These are phyloP conservation scores for Siniperca chuatsi DNA, from an alignment of 2,113 vertebrate species.

Conservation along the genomic window DNA sequence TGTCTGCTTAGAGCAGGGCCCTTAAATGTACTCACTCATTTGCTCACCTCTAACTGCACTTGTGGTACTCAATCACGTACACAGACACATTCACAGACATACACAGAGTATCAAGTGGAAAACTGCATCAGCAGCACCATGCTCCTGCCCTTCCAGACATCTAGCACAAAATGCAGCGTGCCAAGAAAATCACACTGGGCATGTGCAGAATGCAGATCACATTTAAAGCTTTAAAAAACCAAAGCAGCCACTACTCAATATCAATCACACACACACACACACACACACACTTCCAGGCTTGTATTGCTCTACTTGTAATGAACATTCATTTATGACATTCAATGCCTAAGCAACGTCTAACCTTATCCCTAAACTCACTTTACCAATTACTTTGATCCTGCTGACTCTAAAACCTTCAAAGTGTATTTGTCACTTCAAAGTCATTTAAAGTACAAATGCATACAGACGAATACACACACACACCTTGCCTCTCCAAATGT, in stretches of 20 bases:
- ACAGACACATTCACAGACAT: slow-evolving; percentile 10
- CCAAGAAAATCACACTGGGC: slow-evolving; percentile 64
- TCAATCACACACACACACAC: slow-evolving; percentile 36
- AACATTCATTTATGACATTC: slow-evolving; percentile 33
- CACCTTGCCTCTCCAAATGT: background rate
- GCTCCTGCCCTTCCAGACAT: slow-evolving; percentile 58
- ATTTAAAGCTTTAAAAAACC: slow-evolving; percentile 56
- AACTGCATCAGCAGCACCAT: slow-evolving; percentile 46
- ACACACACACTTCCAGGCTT: slow-evolving; percentile 35
- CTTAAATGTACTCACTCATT: slow-evolving; percentile 20
- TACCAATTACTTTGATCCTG: slow-evolving; percentile 20
- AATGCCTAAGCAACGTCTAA: background rate
- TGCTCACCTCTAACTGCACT: slow-evolving; percentile 18
- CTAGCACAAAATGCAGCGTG: slow-evolving; percentile 36
- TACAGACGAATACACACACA: slow-evolving; percentile 27
- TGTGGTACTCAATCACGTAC: slow-evolving; percentile 16
- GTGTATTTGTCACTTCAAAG: slow-evolving; percentile 15
- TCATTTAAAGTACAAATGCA: slow-evolving; percentile 23
- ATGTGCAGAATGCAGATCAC: slow-evolving; percentile 70
- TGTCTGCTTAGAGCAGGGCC: background rate
- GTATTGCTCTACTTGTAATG: slow-evolving; percentile 20
- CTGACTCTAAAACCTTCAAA: background rate
- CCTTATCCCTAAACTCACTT: slow-evolving; percentile 1
- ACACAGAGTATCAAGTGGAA: slow-evolving; percentile 49
- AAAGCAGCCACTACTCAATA: slow-evolving; percentile 24